Evolutionary conservation across 2,797 vertebrate species (phyloP).

Genomic region (Acropternis orthonyx): DNA sequence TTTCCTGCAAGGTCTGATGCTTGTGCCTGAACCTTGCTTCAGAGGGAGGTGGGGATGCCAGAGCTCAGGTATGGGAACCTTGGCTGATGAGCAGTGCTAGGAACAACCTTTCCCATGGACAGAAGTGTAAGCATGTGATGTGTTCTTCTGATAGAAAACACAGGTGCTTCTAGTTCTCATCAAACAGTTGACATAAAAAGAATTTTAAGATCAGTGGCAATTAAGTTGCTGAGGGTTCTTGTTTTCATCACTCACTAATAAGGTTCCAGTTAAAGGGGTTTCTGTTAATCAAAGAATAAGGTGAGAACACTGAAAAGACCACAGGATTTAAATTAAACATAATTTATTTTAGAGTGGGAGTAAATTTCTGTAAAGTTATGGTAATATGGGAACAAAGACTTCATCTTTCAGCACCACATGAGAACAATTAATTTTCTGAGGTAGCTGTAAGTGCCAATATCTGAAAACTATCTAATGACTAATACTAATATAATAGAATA

Average conservation of each 20-base stretch:
- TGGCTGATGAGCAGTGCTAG: background rate
- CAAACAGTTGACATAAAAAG: background rate
- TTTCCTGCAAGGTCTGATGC: background rate
- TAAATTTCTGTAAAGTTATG: background rate
- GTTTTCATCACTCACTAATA: background rate
- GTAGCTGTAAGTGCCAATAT: background rate
- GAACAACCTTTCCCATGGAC: background rate
- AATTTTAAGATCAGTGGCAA: background rate
- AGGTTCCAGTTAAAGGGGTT: background rate
- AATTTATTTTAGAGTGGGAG: background rate
- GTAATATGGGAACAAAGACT: background rate
- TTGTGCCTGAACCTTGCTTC: background rate
- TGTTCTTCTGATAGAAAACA: background rate
- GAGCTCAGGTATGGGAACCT: background rate
- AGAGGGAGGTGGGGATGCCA: background rate
- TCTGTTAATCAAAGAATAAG: background rate
- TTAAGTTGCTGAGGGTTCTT: background rate
- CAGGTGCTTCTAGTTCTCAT: background rate
- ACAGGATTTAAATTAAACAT: background rate
- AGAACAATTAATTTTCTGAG: background rate
- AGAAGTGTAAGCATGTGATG: fast-evolving
- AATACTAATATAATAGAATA: too few species aligned
- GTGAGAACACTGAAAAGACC: background rate
- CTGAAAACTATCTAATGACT: background rate
- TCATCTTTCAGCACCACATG: background rate